phyloP scores from a whole-genome alignment of 2,113 vertebrate species.

The Thamnophis sirtalis region DNA sequence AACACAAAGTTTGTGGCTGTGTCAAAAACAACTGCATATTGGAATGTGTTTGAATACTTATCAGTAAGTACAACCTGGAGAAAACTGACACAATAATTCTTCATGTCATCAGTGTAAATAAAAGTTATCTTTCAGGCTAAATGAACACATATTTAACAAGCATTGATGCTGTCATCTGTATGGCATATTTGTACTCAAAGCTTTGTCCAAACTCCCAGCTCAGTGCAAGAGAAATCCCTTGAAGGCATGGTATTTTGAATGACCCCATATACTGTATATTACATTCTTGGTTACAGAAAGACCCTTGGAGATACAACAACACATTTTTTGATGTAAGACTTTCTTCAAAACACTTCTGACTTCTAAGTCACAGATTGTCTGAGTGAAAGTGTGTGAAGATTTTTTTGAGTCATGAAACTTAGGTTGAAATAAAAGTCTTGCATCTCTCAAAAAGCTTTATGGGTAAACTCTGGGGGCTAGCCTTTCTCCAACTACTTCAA shows the following conservation, averaged over 20 bases:
- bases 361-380: neutral
- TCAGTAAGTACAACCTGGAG: neutral
- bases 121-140: neutral
- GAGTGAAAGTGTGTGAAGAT: neutral
- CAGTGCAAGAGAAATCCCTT: neutral
- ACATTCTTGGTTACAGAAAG: neutral
- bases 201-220: neutral
- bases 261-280: neutral
- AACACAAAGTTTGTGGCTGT: neutral
- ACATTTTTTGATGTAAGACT: neutral
- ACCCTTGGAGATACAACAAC: neutral
- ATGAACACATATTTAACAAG: neutral
- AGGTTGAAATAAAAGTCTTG: neutral
- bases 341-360: neutral
- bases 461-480: neutral
- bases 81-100: neutral
- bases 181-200: neutral
- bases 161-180: neutral
- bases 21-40: neutral
- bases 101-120: neutral
- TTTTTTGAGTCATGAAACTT: neutral
- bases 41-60: neutral
- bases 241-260: neutral
- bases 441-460: neutral
- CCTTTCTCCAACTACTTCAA: neutral